Evolutionary conservation across 30 jellyfish, hydroid and myxozoan genomes (phyloP).

Genomic region (Turritopsis rubra): DNA sequence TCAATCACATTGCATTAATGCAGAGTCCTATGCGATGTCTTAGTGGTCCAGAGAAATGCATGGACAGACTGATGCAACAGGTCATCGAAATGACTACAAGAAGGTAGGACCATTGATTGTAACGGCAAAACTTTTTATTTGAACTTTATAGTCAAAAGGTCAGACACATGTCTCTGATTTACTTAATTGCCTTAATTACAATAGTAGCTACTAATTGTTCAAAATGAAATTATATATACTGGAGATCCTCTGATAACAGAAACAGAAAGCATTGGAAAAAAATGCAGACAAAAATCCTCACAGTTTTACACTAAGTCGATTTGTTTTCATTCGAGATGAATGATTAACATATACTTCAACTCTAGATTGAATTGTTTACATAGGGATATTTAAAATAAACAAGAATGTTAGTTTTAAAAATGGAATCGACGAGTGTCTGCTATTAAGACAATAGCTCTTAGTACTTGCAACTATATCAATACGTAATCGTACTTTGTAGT

Average conservation of each 20-base stretch:
- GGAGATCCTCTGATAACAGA: not conserved
- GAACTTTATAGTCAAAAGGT: not conserved
- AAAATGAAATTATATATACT: not conserved
- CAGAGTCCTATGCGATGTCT: constrained; percentile 94
- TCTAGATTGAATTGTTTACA: not conserved
- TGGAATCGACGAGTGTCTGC: not conserved
- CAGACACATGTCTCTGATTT: not conserved
- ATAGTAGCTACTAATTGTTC: not conserved
- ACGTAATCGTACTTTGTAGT: not conserved
- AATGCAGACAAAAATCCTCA: not conserved
- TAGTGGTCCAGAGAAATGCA: constrained; percentile 96
- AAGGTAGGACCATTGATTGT: constrained; percentile 46
- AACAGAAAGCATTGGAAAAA: not conserved
- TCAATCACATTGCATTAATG: constrained; percentile 95
- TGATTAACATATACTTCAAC: not conserved
- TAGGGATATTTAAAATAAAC: not conserved
- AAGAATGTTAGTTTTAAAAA: not conserved
- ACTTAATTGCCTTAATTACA: not conserved
- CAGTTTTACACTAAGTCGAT: not conserved
- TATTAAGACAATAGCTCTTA: not conserved
- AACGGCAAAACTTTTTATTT: not conserved
- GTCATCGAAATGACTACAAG: constrained; percentile 95
- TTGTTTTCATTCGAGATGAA: not conserved
- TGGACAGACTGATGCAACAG: constrained; percentile 96
- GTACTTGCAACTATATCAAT: not conserved